Evolutionary conservation across 1,140 invertebrate genomes (phyloP).

Genomic region (Neodiprion fabricii): DNA sequence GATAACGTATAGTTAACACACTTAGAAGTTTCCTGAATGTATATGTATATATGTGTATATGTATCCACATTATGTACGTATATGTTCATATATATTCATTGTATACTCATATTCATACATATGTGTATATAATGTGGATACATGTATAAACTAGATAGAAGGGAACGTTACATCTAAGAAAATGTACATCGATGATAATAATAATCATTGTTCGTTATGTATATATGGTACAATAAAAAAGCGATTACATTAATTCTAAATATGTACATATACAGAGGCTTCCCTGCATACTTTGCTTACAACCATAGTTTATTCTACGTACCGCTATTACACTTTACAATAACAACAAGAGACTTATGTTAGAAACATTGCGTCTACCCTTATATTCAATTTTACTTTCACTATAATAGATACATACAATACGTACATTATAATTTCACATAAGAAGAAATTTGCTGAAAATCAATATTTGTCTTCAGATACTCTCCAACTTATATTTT

Average conservation of each 20-base stretch:
- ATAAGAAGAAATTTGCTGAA: slow-evolving; percentile 21
- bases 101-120: slow-evolving; percentile 11
- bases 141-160: slow-evolving; percentile 36
- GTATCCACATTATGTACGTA: too few relatives aligned
- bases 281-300: slow-evolving; percentile 26
- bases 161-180: slow-evolving; percentile 43
- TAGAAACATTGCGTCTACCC: slow-evolving; percentile 31
- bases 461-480: slow-evolving; percentile 16
- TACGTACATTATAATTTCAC: slow-evolving; percentile 38
- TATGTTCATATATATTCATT: slow-evolving; percentile 16
- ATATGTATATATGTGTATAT: slow-evolving; percentile 19
- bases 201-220: slow-evolving; percentile 11
- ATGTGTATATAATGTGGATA: too few relatives aligned
- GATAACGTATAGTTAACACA: slow-evolving; percentile 49
- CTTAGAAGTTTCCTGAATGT: slow-evolving; percentile 50
- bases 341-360: slow-evolving; percentile 32
- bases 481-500: slow-evolving; percentile 20
- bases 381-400: slow-evolving; percentile 31
- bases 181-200: slow-evolving; percentile 49
- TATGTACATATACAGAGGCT: slow-evolving; percentile 31
- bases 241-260: slow-evolving; percentile 34
- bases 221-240: slow-evolving; percentile 49
- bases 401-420: slow-evolving; percentile 41
- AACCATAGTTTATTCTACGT: slow-evolving; percentile 29
- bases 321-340: slow-evolving; percentile 27